Evolutionary conservation across 2,888 invertebrate genomes (phyloP), one percentile per base, ranked within the genome.

Genomic region (Patella caerulea): DNA sequence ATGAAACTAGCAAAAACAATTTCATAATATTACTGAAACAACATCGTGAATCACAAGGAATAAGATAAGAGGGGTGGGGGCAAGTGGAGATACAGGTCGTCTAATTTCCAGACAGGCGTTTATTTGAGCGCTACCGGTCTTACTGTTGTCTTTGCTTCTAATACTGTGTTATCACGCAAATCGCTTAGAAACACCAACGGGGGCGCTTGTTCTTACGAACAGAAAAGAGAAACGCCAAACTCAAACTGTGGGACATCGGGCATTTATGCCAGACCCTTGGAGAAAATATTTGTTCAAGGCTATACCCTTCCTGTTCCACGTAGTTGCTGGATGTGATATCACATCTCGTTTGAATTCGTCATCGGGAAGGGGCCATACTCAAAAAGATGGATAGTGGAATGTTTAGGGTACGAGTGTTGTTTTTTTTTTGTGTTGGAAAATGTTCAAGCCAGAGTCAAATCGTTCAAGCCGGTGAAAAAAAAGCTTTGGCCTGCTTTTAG

Each of bases 1-100:
- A 86, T 75, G 34, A 19, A 17, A 74, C 77, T 54, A 87, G 86
- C 82, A 87, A 86, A 73, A 82, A 85, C 45, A 53, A 65, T 11
- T 86, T 87, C 71, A 82, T 86, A 3, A 69, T 79, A 53, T 14
- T 84, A 19, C 76, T 86, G 29, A 12, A 73, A 45, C n/a, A 72
- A n/a, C 14, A 76, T 12, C 76, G 85, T 11, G 14, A 69, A 29
- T 34, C 77, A n/a, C 11, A 52, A 54, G 83, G 81, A 3, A 73
- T 69, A 29, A 45, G 52, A 53, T 24, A 54, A 14, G 81, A 76
- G 12, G 88, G 86, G n/a, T n/a, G n/a, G n/a, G n/a, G n/a, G n/a
- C n/a, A n/a, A n/a, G n/a, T n/a, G n/a, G n/a, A n/a, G n/a, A n/a
- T 80, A 86, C 86, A 19, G 88, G 86, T 73, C 12, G 81, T n/a